Conservation (phyloP, 2,888 invertebrate species). For the Ferrisia virgata region DNA sequence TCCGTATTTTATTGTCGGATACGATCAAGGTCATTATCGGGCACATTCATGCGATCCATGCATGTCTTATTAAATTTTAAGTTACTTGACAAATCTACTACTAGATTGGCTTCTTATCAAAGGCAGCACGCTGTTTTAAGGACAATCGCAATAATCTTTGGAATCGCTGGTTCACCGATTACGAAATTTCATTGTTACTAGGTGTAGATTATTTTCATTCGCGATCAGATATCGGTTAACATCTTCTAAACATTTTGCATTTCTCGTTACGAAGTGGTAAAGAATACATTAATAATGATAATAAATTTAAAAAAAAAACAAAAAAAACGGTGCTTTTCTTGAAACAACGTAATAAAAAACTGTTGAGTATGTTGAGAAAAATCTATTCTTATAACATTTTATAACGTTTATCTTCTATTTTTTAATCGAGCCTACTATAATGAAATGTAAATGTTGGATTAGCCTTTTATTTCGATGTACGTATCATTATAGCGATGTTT, state of each 20-base stretch:
- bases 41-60: constrained; percentile 19
- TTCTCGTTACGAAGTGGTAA: background rate
- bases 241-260: background rate
- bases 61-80: constrained; percentile 19
- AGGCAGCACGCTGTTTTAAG: constrained; percentile 16
- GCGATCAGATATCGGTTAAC: background rate
- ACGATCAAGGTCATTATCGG: constrained; percentile 29
- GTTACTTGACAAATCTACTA: background rate
- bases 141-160: constrained; percentile 9
- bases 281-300: no score
- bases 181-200: background rate
- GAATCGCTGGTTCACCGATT: constrained; percentile 4
- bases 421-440: background rate
- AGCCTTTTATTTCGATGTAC: background rate
- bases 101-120: constrained; percentile 6
- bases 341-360: no score
- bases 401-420: no score
- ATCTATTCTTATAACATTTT: no score
- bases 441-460: background rate
- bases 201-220: background rate
- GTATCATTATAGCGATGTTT: no score
- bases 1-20: constrained; percentile 31
- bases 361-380: no score
- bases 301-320: no score
- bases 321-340: no score